Base-by-base conservation (phyloP, 2,888 invertebrate genomes). In the Xylota sylvarum region DNA sequence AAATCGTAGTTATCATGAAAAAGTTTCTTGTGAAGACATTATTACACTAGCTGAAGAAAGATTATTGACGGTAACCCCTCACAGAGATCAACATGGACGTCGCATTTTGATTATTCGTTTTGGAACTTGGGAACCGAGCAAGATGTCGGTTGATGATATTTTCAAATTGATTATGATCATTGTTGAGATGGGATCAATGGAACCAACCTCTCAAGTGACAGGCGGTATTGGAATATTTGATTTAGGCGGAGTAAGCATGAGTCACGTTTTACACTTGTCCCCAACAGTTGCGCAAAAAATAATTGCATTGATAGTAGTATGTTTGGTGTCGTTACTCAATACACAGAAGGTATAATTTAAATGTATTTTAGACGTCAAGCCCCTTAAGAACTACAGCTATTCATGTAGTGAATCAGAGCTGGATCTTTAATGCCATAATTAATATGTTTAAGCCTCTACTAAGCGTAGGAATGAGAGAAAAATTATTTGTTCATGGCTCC, bases 211-310 rank as follows among this genome's bases (percentile, higher is more conserved):
- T 0, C 97, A 97, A 91, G 95, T 97, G 77, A 92, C 96, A 27
- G 97, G 97, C 0, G 97, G 96, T 0, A 93, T 96, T 5, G 96
- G 95, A 7, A 93, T 97, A 74, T 96, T 97, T 88, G 97, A 97
- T 91, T 93, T 97, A 40, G 94, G 95, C 81, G 95, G 95, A 74
- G 93, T 97, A 58, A 94, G 95, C 0, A 93, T 96, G 88, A 94
- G 95, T 83, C 97, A 97, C 85, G 95, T 95, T 0, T 95, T 96
- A 94, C 94, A 96, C 88, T 93, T 96, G 85, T 96, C 96, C 5
- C 97, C 97, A 0, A 94, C 94, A 0, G 93, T 96, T 3, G 96
- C 96, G 0, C 93, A 94, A 4, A 95, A 94, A 91, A 94, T 96
- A 85, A 93, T 96, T 37, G 95, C 96, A 88, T 92, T 96, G 17